Evolutionary conservation across 1,140 invertebrate genomes (phyloP), one percentile per base, ranked within the genome.

Genomic region (Neodiprion lecontei): DNA sequence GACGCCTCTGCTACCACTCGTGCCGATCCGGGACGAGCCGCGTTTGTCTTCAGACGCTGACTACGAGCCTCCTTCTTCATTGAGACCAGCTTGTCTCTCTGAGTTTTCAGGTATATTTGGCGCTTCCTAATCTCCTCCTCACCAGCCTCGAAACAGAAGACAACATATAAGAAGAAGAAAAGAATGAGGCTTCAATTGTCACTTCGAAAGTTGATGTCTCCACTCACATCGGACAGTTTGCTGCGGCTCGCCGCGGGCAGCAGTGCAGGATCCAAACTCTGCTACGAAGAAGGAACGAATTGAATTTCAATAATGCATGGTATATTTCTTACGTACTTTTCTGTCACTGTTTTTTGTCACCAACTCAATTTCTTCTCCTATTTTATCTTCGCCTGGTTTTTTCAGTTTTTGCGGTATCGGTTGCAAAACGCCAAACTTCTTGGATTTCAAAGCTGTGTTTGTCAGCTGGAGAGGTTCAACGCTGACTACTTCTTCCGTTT

Each of bases 71-170:
- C 91, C 83, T 95, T 95, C 84, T 98, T 98, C 80, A 98, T 84
- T 17, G 94, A 94, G 48, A 98, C 89, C 21, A 98, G 90, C 83
- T 97, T 97, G 85, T 98, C 96, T 47, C 97, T 90, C 85, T 97
- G 96, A 68, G 94, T 91, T 48, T 95, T 92, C 40, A 98, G 87
- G 84, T 97, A 98, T 79, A 95, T 91, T 81, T 96, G 94, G 1
- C 96, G 90, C 73, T 93, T 92, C 75, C 91, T 90, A n/a, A 97
- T 87, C 79, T 98, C 96, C 71, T 92, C 91, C 21, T 87, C 83
- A 74, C 88, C 88, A 48, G 90, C 84, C 85, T 90, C 74, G 53
- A 61, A 61, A 14, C 3, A 40, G 28, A 40, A 3, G 28, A 61
- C 14, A 61, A 61, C 1, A 40, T 40, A 40, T 40, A 40, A 40